phyloP scores from a whole-genome alignment of 2,797 vertebrate species.

The Lateolabrax maculatus region DNA sequence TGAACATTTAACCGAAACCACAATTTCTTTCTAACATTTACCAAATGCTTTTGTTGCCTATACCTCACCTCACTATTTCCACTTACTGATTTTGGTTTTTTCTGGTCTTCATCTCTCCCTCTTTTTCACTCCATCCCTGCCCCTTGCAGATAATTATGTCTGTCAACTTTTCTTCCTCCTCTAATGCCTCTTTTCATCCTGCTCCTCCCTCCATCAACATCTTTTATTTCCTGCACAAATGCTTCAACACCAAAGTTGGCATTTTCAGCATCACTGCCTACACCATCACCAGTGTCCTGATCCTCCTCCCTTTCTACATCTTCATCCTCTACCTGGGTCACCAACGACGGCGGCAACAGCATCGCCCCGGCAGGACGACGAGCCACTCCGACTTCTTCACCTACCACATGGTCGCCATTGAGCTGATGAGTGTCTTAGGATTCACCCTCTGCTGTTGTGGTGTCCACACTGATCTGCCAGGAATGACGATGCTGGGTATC shows the following conservation, averaged over 20 bases:
- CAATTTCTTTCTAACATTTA: no score
- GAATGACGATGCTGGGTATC: fast-evolving
- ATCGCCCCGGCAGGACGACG: fast-evolving
- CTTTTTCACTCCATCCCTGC: not conserved
- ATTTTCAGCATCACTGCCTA: fast-evolving
- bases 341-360: not conserved
- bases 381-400: slow-evolving; percentile 6
- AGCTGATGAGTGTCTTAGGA: not conserved
- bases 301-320: slow-evolving; percentile 26
- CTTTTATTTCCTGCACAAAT: fast-evolving
- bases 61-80: not conserved
- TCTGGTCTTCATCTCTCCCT: not conserved
- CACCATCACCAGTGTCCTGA: not conserved
- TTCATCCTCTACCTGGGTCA: not conserved
- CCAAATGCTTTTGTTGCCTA: no score
- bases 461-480: fast-evolving
- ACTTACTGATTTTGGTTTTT: not conserved
- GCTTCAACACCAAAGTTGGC: fast-evolving
- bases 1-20: no score
- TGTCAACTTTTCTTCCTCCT: not conserved
- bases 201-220: fast-evolving
- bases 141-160: not conserved
- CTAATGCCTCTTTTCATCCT: not conserved
- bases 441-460: fast-evolving
- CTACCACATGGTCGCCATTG: slow-evolving; percentile 33